Evolutionary conservation across 2,888 invertebrate genomes (phyloP), one percentile per base, ranked within the genome.

Genomic region (Heliconius erato): DNA sequence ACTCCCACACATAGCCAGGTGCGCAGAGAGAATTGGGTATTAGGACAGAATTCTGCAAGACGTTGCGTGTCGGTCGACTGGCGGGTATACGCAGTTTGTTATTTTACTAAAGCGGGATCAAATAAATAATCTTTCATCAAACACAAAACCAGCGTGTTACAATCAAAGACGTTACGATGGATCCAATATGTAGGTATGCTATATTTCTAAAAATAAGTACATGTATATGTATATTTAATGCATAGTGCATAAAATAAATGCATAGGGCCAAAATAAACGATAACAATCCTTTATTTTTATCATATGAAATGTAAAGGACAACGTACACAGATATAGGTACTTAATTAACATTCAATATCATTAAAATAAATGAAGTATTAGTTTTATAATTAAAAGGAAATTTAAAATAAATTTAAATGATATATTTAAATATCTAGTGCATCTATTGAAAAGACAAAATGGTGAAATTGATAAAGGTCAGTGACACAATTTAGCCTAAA

Each of bases 401-500:
- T 0, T 67, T 5, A 1, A 28, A 28, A 67, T 14, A 16, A 28
- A 26, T 26, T 67, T 6, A 26, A 26, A 28, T 26, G 14, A 67
- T 28, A 26, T 67, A 28, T 26, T 14, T 67, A 26, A 26, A 67
- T 67, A 32, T 2, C 28, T 23, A 71, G 11, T 11, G 69, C 35
- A 40, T 23, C 35, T 71, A 5, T n/a, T 35, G 23, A 35, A 35
- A 5, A 71, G 71, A 74, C 11, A 54, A 16, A 40, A 40, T 63
- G n/a, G n/a, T 76, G 63, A 63, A 76, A 76, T 63, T 63, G n/a
- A 40, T 35, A 76, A 63, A 63, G 14, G 76, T 63, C 63, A 40
- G 16, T 76, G 76, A 76, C 63, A 76, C 63, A 76, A 63, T 23
- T 63, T 63, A 72, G 72, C 72, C 72, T 72, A 76, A 32, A 63